Evolutionary conservation across 2,888 invertebrate species (phyloP).

Genomic region (Rotaria macrura): DNA sequence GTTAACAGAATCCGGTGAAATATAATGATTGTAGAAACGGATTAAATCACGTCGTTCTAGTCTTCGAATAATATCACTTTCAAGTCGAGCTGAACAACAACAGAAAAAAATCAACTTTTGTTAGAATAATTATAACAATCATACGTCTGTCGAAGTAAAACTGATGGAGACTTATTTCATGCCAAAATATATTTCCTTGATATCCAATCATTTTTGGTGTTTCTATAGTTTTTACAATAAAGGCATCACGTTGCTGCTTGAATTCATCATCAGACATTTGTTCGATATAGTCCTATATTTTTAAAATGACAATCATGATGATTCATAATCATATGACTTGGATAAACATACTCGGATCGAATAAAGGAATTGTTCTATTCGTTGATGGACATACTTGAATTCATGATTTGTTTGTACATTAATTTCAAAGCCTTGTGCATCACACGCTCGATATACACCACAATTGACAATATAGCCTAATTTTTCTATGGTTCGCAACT

Average conservation of each 20-base stretch:
- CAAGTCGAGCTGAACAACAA: conserved; percentile 23
- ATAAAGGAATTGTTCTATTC: conserved; percentile 73
- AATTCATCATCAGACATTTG: conserved; percentile 53
- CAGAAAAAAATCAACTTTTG: too few relatives aligned
- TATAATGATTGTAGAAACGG: conserved; percentile 58
- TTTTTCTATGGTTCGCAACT: conserved; percentile 67
- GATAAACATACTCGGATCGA: not conserved
- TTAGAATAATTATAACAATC: too few relatives aligned
- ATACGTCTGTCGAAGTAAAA: conserved; percentile 72
- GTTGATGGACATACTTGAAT: conserved; percentile 69
- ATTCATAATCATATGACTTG: too few relatives aligned
- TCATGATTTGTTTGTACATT: conserved; percentile 57
- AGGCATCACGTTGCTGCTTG: conserved; percentile 66
- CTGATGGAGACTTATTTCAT: conserved; percentile 70
- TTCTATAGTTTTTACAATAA: conserved; percentile 71
- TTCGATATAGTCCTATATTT: conserved; percentile 62
- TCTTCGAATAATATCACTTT: conserved; percentile 65
- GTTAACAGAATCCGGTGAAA: conserved; percentile 56
- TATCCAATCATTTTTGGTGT: conserved; percentile 73
- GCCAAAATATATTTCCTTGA: conserved; percentile 67
- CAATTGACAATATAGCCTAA: conserved; percentile 81
- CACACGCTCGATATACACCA: conserved; percentile 63
- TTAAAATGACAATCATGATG: conserved; percentile 43
- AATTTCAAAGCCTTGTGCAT: conserved; percentile 60
- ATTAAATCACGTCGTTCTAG: conserved; percentile 69